phyloP scores from a whole-genome alignment of 2,888 invertebrate genomes.

The Phyto melanocephala region DNA sequence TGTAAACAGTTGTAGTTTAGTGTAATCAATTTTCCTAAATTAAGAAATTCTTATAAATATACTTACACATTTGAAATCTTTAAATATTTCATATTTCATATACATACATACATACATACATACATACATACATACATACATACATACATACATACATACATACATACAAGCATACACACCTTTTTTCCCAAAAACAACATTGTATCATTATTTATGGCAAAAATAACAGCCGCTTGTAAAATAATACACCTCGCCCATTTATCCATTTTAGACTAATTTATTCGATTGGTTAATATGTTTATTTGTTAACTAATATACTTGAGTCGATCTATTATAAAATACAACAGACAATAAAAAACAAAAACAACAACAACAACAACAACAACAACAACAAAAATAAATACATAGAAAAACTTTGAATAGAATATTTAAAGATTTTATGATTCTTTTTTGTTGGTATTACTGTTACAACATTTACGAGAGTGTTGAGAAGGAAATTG shows the following conservation, averaged over 20 bases:
- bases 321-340: background rate
- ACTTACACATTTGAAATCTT: background rate
- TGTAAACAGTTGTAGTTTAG: slow-evolving; percentile 17
- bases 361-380: background rate
- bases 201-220: background rate
- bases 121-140: slow-evolving; percentile 32
- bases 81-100: no score
- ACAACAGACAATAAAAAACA: background rate
- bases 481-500: background rate
- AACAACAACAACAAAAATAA: background rate
- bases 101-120: background rate
- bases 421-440: slow-evolving; percentile 7
- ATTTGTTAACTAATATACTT: slow-evolving; percentile 1
- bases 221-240: background rate
- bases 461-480: background rate
- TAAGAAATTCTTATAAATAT: slow-evolving; percentile 14
- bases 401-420: background rate
- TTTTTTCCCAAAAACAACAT: slow-evolving; percentile 20
- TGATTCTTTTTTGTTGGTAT: background rate
- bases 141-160: background rate
- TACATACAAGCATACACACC: slow-evolving; percentile 16
- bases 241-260: slow-evolving; percentile 20
- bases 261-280: background rate
- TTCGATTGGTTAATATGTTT: background rate
- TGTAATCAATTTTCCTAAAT: slow-evolving; percentile 17